phyloP scores from a whole-genome alignment of 1,140 invertebrate genomes.

The Globodera rostochiensis region DNA sequence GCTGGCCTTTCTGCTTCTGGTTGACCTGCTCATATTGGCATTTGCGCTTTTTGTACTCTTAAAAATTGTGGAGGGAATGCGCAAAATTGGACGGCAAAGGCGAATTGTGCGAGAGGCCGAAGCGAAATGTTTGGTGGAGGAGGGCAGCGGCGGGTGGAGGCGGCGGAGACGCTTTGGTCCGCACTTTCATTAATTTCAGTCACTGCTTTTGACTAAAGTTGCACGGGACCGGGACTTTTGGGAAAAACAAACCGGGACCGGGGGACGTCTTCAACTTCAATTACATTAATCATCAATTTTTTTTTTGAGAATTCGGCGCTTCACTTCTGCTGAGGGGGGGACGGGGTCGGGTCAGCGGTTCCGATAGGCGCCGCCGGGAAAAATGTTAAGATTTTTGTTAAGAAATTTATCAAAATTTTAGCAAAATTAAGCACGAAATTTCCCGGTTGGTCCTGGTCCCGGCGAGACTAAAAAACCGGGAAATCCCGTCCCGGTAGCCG shows the following conservation, averaged over 20 bases:
- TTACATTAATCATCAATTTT: too few relatives aligned
- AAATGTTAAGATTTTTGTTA: too few relatives aligned
- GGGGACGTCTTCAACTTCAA: background rate
- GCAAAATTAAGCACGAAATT: too few relatives aligned
- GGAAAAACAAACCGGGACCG: background rate
- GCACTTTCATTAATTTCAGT: background rate
- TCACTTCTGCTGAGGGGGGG: too few relatives aligned
- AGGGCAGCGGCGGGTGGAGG: background rate
- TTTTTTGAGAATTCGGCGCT: too few relatives aligned
- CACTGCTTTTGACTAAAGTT: background rate
- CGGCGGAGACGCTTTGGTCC: background rate
- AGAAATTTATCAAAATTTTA: too few relatives aligned
- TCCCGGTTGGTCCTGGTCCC: too few relatives aligned
- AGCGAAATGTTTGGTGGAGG: background rate
- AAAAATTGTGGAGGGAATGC: slow-evolving; percentile 1
- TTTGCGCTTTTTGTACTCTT: background rate
- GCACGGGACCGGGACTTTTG: background rate
- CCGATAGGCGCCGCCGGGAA: too few relatives aligned
- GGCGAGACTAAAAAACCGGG: too few relatives aligned
- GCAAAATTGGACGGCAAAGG: background rate
- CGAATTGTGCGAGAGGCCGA: background rate
- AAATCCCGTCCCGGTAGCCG: too few relatives aligned
- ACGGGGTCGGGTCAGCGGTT: too few relatives aligned
- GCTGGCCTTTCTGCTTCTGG: background rate
- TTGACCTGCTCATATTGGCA: background rate